Evolutionary conservation across 2,888 invertebrate species (phyloP).

Genomic region (Macrosoma leucophasiata): DNA sequence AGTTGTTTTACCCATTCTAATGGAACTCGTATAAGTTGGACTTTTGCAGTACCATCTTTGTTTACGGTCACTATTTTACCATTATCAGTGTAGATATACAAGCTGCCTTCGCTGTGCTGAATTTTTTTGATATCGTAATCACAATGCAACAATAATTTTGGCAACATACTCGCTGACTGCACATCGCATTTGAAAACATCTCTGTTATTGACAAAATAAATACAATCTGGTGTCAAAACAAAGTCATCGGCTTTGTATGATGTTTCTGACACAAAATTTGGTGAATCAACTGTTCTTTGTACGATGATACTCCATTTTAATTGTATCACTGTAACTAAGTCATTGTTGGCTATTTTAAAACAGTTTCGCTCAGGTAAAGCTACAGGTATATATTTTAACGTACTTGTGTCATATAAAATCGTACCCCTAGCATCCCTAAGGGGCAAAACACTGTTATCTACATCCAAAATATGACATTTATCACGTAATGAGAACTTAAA

Average conservation of each 20-base stretch:
- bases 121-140: slow-evolving; percentile 53
- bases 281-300: slow-evolving; percentile 41
- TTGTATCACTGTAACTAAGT: slow-evolving; percentile 41
- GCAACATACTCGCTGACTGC: slow-evolving; percentile 31
- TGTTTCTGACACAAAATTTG: slow-evolving; percentile 36
- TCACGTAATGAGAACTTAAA: slow-evolving; percentile 49
- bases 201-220: slow-evolving; percentile 46
- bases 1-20: slow-evolving; percentile 54
- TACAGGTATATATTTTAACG: slow-evolving; percentile 49
- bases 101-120: slow-evolving; percentile 33
- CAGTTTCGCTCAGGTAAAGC: slow-evolving; percentile 46
- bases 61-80: slow-evolving; percentile 46
- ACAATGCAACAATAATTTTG: slow-evolving; percentile 40
- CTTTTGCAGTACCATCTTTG: slow-evolving; percentile 29
- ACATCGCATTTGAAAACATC: slow-evolving; percentile 48
- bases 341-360: slow-evolving; percentile 47
- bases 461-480: slow-evolving; percentile 41
- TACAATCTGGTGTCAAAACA: slow-evolving; percentile 34
- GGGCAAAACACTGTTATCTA: slow-evolving; percentile 48
- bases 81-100: slow-evolving; percentile 51
- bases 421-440: slow-evolving; percentile 48
- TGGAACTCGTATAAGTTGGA: slow-evolving; percentile 40
- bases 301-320: slow-evolving; percentile 43
- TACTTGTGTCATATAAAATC: slow-evolving; percentile 46
- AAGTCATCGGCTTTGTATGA: slow-evolving; percentile 52